Conservation (phyloP, 1,140 invertebrate species). For the Drosophila nasuta region DNA sequence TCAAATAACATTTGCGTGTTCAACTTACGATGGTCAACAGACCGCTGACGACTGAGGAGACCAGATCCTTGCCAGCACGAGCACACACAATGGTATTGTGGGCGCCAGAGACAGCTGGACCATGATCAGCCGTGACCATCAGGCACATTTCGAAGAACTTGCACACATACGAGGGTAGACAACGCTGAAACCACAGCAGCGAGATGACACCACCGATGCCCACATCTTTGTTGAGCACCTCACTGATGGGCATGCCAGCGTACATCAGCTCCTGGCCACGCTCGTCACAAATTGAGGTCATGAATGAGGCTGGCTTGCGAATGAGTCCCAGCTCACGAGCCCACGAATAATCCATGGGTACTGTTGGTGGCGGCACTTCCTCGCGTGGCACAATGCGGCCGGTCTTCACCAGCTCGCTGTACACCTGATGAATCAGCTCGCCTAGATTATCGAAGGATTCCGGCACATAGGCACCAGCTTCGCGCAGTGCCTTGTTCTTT, state of each 20-base stretch:
- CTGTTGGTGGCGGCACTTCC: slow-evolving; percentile 98
- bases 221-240: slow-evolving; percentile 94
- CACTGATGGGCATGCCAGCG: slow-evolving; percentile 99
- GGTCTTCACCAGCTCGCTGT: slow-evolving; percentile 91
- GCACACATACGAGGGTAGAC: slow-evolving; percentile 96
- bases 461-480: slow-evolving; percentile 95
- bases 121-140: slow-evolving; percentile 99
- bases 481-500: slow-evolving; percentile 95
- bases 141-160: slow-evolving; percentile 99
- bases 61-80: slow-evolving; percentile 98
- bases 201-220: slow-evolving; percentile 99
- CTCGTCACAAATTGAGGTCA: slow-evolving; percentile 99
- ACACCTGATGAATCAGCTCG: slow-evolving; percentile 88
- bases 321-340: slow-evolving; percentile 99
- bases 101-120: slow-evolving; percentile 99
- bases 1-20: not conserved
- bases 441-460: slow-evolving; percentile 97
- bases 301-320: slow-evolving; percentile 99
- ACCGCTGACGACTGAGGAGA: slow-evolving; percentile 98
- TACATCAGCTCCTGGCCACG: slow-evolving; percentile 98
- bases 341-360: slow-evolving; percentile 99
- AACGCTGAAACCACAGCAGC: slow-evolving; percentile 98
- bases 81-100: slow-evolving; percentile 99
- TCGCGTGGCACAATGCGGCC: slow-evolving; percentile 94
- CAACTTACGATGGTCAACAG: slow-evolving; percentile 97